Conservation (phyloP, 2,797 vertebrate species). For the Acanthurus leucopareius region DNA sequence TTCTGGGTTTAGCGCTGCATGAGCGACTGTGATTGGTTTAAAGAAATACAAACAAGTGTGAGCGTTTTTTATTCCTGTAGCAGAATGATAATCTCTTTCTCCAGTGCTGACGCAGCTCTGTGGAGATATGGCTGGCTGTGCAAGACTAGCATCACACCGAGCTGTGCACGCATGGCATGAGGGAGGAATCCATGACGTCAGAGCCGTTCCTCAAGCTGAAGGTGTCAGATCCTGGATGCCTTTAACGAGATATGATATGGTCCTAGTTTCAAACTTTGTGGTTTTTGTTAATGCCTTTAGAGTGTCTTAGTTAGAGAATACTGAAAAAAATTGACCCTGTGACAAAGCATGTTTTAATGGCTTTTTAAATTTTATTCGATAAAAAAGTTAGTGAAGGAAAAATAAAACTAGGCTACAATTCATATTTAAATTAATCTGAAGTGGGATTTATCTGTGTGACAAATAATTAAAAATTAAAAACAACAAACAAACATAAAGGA, state of each 20-base stretch:
- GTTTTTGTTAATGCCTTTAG: background rate
- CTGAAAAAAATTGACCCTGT: background rate
- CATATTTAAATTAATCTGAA: background rate
- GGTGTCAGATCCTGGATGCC: conserved; percentile 57
- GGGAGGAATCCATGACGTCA: conserved; percentile 65
- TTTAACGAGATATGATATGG: conserved; percentile 34
- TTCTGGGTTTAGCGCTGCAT: no score
- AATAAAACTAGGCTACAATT: background rate
- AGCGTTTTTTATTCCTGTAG: no score
- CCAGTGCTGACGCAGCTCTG: no score
- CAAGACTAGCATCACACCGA: conserved; percentile 18
- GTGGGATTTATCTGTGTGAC: background rate
- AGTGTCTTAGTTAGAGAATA: background rate
- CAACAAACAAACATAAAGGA: background rate
- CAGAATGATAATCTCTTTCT: no score
- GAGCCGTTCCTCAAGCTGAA: conserved; percentile 48
- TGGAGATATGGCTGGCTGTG: no score
- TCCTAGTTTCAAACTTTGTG: conserved; percentile 1
- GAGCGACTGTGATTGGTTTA: no score
- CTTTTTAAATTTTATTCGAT: background rate
- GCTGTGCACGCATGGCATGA: conserved; percentile 46
- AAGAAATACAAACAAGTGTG: no score
- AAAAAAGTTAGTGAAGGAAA: background rate
- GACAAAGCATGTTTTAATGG: background rate
- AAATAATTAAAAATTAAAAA: conserved; percentile 23